A percentile compares a stretch with the other conserved stretches of the same genome.
Evolutionary conservation across 1,140 invertebrate species (phyloP).

Genomic region (Drosophila takahashii): DNA sequence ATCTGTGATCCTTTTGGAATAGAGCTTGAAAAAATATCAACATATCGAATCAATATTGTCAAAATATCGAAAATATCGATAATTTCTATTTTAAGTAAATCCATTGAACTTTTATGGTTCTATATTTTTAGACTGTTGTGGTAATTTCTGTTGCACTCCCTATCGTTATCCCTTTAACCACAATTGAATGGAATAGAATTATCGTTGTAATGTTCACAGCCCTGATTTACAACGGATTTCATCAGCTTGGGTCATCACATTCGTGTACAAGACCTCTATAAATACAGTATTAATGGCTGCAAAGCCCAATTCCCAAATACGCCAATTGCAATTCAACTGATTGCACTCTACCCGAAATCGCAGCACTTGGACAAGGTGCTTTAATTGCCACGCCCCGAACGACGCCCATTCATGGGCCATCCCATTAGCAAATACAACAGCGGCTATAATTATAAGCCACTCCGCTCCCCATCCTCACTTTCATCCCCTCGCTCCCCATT

Average conservation of each 20-base stretch:
- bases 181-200: neutral
- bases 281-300: slow-evolving; percentile 28
- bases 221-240: neutral
- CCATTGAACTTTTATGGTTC: too few relatives aligned
- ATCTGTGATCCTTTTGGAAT: too few relatives aligned
- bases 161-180: neutral
- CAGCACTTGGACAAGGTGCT: slow-evolving; percentile 56
- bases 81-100: too few relatives aligned
- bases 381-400: slow-evolving; percentile 52
- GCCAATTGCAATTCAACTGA: slow-evolving; percentile 32
- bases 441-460: slow-evolving; percentile 54
- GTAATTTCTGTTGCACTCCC: too few relatives aligned
- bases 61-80: too few relatives aligned
- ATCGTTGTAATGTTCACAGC: neutral
- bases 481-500: too few relatives aligned
- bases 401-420: slow-evolving; percentile 38
- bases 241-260: slow-evolving; percentile 1
- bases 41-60: too few relatives aligned
- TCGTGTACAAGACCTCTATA: slow-evolving; percentile 9
- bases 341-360: slow-evolving; percentile 42
- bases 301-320: slow-evolving; percentile 9
- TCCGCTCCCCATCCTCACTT: neutral
- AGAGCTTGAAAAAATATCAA: too few relatives aligned
- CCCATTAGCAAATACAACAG: slow-evolving; percentile 64
- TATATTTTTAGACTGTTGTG: too few relatives aligned